Evolutionary conservation across 2,797 vertebrate species (phyloP), one percentile per base, ranked within the genome.

Genomic region (Myripristis murdjan): DNA sequence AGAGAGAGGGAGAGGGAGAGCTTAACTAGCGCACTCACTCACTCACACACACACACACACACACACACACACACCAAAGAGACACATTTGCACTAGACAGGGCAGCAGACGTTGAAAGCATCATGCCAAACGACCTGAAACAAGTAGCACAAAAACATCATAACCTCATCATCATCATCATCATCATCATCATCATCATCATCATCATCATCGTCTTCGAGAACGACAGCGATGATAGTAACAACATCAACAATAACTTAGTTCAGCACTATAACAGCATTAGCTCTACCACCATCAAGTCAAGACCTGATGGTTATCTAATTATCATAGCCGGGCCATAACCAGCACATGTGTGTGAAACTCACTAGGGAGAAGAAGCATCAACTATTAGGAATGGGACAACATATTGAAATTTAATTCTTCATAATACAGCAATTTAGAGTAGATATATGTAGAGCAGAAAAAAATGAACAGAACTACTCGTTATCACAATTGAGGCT

Each of bases 51-150:
- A 71, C 71, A 69, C 20, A 64, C 48, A 66, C 35, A 71, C 61
- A 70, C 39, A 75, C 67, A 77, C 70, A 75, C 73, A 70, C 64
- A 43, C 44, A 39, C 41, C 28, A 28, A 28, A 28, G 28, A 28
- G 26, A 31, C 8, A 58, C 56, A 84, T 55, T 60, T 68, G 74
- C 82, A 85, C 33, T 55, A 75, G 46, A 72, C 49, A 75, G 16
- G 33, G 70, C 57, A 16, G 23, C 23, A 26, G 35, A 48, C 26
- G 39, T 16, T 23, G 20, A 74, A 71, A 76, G 78, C 74, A 65
- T 10, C 37, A 39, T 1, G 14, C 28, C 28, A 72, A 67, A 77
- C 46, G 20, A 51, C 61, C 14, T 48, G 41, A 41, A 70, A 77
- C 43, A 61, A 23, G 3, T 62, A 58, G 69, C 28, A 35, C n/a